Evolutionary conservation across 2,113 vertebrate genomes (phyloP).

Genomic region (Myotis brandtii): DNA sequence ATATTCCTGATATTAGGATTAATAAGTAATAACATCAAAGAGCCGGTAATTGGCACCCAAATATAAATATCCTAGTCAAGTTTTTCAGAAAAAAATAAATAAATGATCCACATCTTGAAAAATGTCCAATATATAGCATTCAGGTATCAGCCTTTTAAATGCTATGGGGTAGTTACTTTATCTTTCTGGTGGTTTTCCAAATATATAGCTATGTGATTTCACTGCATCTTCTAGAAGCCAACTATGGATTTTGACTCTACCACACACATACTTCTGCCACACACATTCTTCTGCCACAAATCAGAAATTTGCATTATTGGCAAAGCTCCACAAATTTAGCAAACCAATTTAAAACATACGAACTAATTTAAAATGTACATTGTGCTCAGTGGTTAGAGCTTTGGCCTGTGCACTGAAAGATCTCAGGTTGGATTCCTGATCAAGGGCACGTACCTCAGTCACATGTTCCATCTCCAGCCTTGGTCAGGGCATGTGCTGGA

Average conservation of each 20-base stretch:
- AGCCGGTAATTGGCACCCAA: not conserved
- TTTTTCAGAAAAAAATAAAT: not conserved
- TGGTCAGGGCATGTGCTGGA: too few species aligned
- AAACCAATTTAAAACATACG: conserved; percentile 2
- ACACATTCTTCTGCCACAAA: not conserved
- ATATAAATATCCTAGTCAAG: not conserved
- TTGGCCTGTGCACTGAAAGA: too few species aligned
- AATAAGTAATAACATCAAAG: not conserved
- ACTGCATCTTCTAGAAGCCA: not conserved
- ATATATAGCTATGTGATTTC: not conserved
- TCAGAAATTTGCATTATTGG: not conserved
- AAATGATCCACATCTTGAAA: not conserved
- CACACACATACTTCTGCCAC: too few species aligned
- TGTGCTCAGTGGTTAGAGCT: too few species aligned
- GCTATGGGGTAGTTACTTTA: not conserved
- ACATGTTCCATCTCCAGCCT: too few species aligned
- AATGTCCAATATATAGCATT: too few species aligned
- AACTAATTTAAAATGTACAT: too few species aligned
- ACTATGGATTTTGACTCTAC: not conserved
- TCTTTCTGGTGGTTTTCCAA: not conserved
- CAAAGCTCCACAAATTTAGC: conserved; percentile 8
- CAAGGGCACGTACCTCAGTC: too few species aligned
- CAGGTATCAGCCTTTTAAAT: too few species aligned
- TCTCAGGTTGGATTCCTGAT: too few species aligned
- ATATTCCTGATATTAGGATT: not conserved